These are phyloP conservation scores for Trissolcus japonicus DNA, from an alignment of 2,888 invertebrate genomes.

Conservation along the genomic window DNA sequence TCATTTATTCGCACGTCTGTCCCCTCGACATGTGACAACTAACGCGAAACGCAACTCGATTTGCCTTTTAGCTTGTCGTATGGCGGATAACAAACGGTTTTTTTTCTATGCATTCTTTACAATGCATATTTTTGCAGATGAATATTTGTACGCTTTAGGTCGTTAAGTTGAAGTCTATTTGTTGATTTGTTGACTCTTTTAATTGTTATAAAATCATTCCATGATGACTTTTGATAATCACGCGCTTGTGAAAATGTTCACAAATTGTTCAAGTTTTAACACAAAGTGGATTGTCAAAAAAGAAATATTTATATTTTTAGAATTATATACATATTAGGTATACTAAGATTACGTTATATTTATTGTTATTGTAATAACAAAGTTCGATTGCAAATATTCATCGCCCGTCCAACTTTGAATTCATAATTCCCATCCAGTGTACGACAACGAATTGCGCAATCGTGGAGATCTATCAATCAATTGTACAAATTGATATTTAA, in stretches of 20 bases:
- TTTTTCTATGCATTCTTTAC: neutral
- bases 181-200: neutral
- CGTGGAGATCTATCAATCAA: too few species aligned
- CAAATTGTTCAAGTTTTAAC: too few species aligned
- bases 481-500: too few species aligned
- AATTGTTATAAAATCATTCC: neutral
- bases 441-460: too few species aligned
- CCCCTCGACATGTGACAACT: conserved; percentile 72
- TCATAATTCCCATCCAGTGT: too few species aligned
- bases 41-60: neutral
- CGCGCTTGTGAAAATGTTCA: too few species aligned
- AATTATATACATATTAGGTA: too few species aligned
- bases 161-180: neutral
- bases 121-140: neutral
- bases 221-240: too few species aligned
- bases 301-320: too few species aligned
- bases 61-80: conserved; percentile 4
- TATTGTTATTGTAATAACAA: neutral
- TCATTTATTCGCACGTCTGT: conserved; percentile 75
- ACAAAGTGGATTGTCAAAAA: too few species aligned
- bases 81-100: neutral
- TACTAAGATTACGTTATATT: too few species aligned
- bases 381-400: conserved; percentile 17
- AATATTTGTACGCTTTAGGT: neutral
- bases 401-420: conserved; percentile 2